Evolutionary conservation across 2,888 invertebrate genomes (phyloP), one percentile per base, ranked within the genome.

Genomic region (Cryptus armator): DNA sequence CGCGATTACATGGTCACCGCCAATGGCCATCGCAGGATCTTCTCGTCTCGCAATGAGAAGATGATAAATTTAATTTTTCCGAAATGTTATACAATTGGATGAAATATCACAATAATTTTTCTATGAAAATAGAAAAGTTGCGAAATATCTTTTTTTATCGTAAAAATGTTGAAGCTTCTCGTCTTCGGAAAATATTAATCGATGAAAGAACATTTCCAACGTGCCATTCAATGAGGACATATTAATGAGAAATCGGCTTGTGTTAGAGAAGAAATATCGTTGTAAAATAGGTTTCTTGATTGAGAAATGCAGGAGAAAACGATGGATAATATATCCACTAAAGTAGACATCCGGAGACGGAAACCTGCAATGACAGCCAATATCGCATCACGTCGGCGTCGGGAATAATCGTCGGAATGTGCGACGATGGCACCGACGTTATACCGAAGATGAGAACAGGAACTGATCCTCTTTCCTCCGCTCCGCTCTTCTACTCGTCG

Each of bases 381-480:
- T 32, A 62, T 29, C 32, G 32, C 32, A 14, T 24, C 62, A 14
- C 29, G 62, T 62, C 62, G 62, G 29, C 62, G 62, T 62, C 62
- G 62, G 62, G 32, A 62, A 62, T 62, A 62, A 62, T 32, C 62
- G 62, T 29, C 62, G 62, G 29, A 29, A 62, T 29, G 29, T 62
- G 29, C 32, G 62, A 6, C 12, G 62, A 0, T 24, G 14, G 24
- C 32, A 32, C 29, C 62, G 62, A 29, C 29, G 29, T 37, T 37
- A 7, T 5, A 1, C 37, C 51, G 70, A 70, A 32, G 51, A 70
- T n/a, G 51, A 70, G 70, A 51, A 70, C 12, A n/a, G 43, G 37
- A 44, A 67, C 44, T 56, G 67, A 72, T 81, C 81, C 81, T 72
- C 71, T 43, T 37, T 59, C 48, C 37, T 70, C 16, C 67, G n/a